Base-by-base conservation (phyloP, 2,113 vertebrate species). In the Rhinogobius similis region DNA sequence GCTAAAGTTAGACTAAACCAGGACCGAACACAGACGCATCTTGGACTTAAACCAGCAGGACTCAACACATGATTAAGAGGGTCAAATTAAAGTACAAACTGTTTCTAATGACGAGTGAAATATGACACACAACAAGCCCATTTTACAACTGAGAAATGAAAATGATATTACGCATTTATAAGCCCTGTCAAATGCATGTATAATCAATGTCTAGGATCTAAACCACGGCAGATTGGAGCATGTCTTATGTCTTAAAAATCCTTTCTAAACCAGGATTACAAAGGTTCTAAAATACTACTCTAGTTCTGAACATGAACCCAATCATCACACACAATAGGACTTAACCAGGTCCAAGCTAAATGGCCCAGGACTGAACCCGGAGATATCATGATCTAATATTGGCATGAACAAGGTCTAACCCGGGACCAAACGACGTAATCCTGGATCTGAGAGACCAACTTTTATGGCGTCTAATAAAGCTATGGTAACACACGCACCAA, bases 401-500 rank as follows among this genome's bases (percentile, higher is more conserved):
- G 14, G 0, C 46, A n/a, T 16, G 16, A 9, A 24, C n/a, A 21
- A 23, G 21, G n/a, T 52, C 50, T 23, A 23, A 52, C 21, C 50
- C 21, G 23, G 50, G 21, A 23, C n/a, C 8, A 1, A 23, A 23
- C n/a, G 98, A 91, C 92, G 98, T 88, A 68, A 62, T 32, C 48
- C n/a, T 0, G 13, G 7, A 27, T 55, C 73, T 58, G 6, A 36
- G 5, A 7, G 5, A 36, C 32, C 32, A 36, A 52, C 32, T 78
- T 91, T 90, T 91, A 90, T 67, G 77, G 58, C 2, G 59, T 38
- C 67, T n/a, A 62, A 83, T 71, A 59, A 72, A 24, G 62, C 78
- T 3, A 43, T 79, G 55, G n/a, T 77, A 74, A 71, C n/a, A 29
- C 73, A 83, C 43, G 72, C 46, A 52, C 3, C 26, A 1, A 2